phyloP scores from a whole-genome alignment of 2,888 invertebrate species.

The Drosophila diplacantha region DNA sequence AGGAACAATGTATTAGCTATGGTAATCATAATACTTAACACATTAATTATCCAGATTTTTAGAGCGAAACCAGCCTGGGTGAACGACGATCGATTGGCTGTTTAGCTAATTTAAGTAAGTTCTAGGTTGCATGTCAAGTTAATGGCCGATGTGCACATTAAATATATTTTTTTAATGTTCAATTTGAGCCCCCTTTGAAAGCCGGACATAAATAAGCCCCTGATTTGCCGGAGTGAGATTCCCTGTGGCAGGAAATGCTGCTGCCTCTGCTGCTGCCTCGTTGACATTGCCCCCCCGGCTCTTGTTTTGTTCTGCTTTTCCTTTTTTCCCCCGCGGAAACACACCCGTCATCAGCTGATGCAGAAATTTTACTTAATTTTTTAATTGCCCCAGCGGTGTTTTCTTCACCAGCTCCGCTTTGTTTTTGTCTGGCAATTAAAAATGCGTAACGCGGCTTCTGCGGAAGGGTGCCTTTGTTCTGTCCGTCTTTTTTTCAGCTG shows the following conservation, averaged over 20 bases:
- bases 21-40: slow-evolving; percentile 5
- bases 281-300: slow-evolving; percentile 55
- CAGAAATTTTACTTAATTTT: slow-evolving; percentile 57
- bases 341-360: slow-evolving; percentile 49
- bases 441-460: slow-evolving; percentile 63
- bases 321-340: slow-evolving; percentile 7
- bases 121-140: slow-evolving; percentile 5
- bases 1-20: slow-evolving; percentile 9
- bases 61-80: slow-evolving; percentile 1
- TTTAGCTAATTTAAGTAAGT: slow-evolving; percentile 5
- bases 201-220: slow-evolving; percentile 1
- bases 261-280: slow-evolving; percentile 46
- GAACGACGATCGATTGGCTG: slow-evolving; percentile 5
- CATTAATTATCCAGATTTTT: slow-evolving; percentile 8
- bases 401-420: slow-evolving; percentile 23
- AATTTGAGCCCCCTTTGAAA: neutral
- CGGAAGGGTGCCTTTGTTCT: slow-evolving; percentile 49
- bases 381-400: slow-evolving; percentile 55
- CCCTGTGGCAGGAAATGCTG: slow-evolving; percentile 59
- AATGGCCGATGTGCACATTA: neutral
- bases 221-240: slow-evolving; percentile 7
- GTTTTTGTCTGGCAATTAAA: slow-evolving; percentile 61
- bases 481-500: neutral
- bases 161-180: neutral
- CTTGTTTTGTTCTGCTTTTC: neutral